Evolutionary conservation across 2,888 invertebrate genomes (phyloP).

Genomic region (Mactromeris polynyma): DNA sequence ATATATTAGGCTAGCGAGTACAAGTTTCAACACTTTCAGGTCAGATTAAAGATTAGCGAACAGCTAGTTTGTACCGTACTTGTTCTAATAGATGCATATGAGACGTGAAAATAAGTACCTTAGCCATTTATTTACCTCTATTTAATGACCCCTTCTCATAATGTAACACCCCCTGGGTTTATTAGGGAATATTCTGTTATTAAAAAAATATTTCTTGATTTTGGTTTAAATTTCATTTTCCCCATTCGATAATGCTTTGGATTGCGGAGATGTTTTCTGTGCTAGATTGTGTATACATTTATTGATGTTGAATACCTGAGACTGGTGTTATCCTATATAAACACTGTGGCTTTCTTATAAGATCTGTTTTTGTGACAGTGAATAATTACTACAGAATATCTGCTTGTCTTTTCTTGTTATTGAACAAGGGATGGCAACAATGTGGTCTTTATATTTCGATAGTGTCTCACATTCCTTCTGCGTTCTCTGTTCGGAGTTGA

Average conservation of each 20-base stretch:
- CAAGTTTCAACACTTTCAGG: too few species aligned
- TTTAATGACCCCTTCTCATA: too few species aligned
- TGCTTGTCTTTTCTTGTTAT: conserved; percentile 12
- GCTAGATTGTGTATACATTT: not conserved
- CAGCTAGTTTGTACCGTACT: too few species aligned
- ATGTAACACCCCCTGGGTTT: not conserved
- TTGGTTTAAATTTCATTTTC: not conserved
- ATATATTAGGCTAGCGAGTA: too few species aligned
- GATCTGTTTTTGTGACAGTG: not conserved
- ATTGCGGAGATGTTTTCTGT: not conserved
- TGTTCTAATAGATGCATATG: too few species aligned
- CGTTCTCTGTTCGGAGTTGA: not conserved
- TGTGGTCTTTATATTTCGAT: not conserved
- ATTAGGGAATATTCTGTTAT: not conserved
- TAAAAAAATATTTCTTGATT: not conserved
- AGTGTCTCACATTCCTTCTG: not conserved
- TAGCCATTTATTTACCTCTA: too few species aligned
- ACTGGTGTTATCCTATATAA: not conserved
- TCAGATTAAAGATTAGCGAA: too few species aligned
- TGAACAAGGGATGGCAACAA: not conserved
- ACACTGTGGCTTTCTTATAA: not conserved
- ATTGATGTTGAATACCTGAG: not conserved
- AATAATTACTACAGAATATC: conserved; percentile 3
- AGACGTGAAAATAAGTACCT: too few species aligned
- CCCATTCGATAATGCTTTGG: not conserved